Base-by-base conservation (phyloP, 2,888 invertebrate species). In the Apomyelois bistriatella region DNA sequence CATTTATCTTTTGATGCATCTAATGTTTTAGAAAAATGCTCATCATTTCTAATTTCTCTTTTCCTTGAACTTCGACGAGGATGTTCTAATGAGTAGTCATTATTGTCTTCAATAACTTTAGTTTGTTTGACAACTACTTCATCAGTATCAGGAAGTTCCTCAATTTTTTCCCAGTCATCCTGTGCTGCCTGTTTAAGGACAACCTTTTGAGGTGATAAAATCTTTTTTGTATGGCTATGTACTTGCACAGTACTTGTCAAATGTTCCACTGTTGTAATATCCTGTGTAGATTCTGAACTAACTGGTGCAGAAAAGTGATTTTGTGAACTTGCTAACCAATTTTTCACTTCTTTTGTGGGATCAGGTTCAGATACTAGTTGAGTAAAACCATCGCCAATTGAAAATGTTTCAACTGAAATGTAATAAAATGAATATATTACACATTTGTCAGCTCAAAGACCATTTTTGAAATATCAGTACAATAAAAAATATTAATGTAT, bases 81-180 rank as follows among this genome's bases (percentile, higher is more conserved):
- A 57, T 85, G 72, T 35, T 71, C 66, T 37, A 60, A 66, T 16
- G 75, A 72, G 56, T 82, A 85, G 58, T 79, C 73, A 59, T 65
- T 73, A 51, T 80, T 78, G 57, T 82, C 76, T 58, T 72, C 48
- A 1, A 73, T 76, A 22, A 73, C 56, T 55, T 72, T 58, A 61
- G 83, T 81, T 53, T 79, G 71, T 58, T 77, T 77, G 55, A 69
- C 65, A 50, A 58, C 62, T 16, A 59, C 57, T 41, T 69, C 68
- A 59, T 82, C 80, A 53, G 68, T 59, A 50, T 82, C 81, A 43
- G 79, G 74, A 55, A 87, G 61, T 52, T 59, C 59, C 69, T 89
- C 88, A 62, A 90, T 89, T 70, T 83, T 85, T 57, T 89, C 87
- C 87, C 85, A 88, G 65, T 87, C 86, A 65, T 81, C 79, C 72